phyloP scores from a whole-genome alignment of 2,113 vertebrate species.

The Sardina pilchardus region DNA sequence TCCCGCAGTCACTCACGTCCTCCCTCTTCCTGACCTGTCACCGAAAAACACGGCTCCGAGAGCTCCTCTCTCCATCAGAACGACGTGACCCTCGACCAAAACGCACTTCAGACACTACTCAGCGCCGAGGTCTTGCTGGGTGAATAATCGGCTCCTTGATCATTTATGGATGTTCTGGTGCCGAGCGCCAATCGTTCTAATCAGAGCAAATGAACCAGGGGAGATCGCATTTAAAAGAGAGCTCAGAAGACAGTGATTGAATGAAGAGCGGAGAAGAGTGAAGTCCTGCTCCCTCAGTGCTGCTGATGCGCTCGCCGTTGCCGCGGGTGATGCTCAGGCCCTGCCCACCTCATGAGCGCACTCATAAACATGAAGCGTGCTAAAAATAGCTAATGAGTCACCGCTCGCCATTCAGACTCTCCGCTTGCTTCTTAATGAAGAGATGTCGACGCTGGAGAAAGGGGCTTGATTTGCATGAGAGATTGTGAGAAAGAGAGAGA shows the following conservation, averaged over 20 bases:
- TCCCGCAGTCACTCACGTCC: background rate
- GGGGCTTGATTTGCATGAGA: slow-evolving; percentile 5
- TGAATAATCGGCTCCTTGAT: background rate
- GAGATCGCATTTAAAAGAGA: background rate
- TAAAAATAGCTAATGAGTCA: slow-evolving; percentile 43
- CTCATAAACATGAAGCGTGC: slow-evolving; percentile 3
- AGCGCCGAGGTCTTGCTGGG: background rate
- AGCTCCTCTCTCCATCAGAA: background rate
- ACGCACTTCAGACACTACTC: background rate
- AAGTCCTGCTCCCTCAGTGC: background rate
- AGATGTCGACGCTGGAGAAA: background rate
- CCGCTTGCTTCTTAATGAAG: slow-evolving; percentile 44
- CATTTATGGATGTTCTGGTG: background rate
- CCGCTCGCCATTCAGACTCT: slow-evolving; percentile 16
- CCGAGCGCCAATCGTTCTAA: background rate
- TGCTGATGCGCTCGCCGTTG: background rate
- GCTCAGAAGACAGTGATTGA: background rate
- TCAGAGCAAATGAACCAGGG: background rate
- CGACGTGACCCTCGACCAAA: background rate
- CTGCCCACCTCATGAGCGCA: slow-evolving; percentile 15
- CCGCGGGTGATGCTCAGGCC: background rate
- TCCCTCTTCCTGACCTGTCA: background rate
- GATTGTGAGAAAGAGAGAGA: too few relatives aligned
- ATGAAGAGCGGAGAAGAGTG: background rate
- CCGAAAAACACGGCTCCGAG: background rate